phyloP scores from a whole-genome alignment of 2,888 invertebrate species.

The Andrena marginata region DNA sequence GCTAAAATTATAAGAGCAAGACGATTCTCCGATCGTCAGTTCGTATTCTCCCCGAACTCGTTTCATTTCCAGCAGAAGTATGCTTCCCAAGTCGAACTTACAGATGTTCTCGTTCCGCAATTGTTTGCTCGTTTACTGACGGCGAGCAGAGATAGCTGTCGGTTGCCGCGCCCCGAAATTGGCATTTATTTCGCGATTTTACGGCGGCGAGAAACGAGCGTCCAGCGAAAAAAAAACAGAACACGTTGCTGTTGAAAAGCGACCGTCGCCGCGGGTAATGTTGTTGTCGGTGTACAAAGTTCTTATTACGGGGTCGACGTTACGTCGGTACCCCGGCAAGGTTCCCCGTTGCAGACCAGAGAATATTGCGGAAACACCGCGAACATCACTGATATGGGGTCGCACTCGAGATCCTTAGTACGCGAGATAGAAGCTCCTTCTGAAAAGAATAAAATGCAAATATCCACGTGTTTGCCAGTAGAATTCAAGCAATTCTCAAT shows the following conservation, averaged over 20 bases:
- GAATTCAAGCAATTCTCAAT: background rate
- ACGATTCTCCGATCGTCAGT: too few species aligned
- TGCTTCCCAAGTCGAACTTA: conserved; percentile 35
- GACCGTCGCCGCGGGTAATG: background rate
- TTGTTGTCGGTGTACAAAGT: conserved; percentile 19
- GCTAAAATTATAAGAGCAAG: conserved; percentile 6
- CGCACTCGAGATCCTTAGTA: background rate
- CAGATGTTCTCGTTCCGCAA: conserved; percentile 44
- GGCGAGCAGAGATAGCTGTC: conserved; percentile 27
- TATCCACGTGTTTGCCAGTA: background rate
- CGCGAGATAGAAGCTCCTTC: background rate
- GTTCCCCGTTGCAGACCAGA: background rate
- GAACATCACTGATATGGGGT: background rate
- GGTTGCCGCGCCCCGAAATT: conserved; percentile 52
- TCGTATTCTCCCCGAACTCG: background rate
- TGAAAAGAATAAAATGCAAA: background rate
- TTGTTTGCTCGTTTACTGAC: conserved; percentile 53
- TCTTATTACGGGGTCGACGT: conserved; percentile 4
- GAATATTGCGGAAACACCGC: conserved; percentile 10
- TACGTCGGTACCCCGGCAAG: conserved; percentile 12
- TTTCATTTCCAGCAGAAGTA: conserved; percentile 38
- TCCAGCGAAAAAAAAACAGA: conserved; percentile 33
- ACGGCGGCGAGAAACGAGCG: conserved; percentile 4
- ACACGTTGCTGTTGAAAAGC: conserved; percentile 34
- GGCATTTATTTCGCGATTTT: conserved; percentile 61